phyloP scores from a whole-genome alignment of 2,113 vertebrate species.

The Barnardius zonarius region DNA sequence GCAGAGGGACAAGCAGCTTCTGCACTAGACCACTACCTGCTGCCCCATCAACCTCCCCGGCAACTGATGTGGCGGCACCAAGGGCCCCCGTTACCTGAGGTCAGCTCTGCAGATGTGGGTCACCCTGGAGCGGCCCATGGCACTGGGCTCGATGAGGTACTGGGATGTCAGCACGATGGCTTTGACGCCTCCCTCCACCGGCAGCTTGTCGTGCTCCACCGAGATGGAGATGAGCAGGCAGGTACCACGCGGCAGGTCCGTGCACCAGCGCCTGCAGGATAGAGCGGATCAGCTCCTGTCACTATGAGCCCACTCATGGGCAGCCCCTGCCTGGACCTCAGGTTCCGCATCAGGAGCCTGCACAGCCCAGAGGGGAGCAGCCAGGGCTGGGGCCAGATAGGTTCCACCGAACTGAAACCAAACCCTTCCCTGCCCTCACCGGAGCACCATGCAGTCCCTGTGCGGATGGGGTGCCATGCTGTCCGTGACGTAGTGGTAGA shows the following conservation, averaged over 20 bases:
- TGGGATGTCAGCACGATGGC: slow-evolving; percentile 81
- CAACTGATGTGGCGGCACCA: accelerated
- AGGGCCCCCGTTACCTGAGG: slow-evolving; percentile 72
- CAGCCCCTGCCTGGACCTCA: neutral
- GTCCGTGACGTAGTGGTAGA: slow-evolving; percentile 84
- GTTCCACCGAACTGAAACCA: neutral
- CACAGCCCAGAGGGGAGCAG: neutral
- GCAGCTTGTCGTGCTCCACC: slow-evolving; percentile 78
- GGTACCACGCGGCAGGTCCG: slow-evolving; percentile 74
- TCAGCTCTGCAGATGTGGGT: slow-evolving; percentile 86
- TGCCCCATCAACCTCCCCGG: neutral
- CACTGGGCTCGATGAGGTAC: slow-evolving; percentile 81
- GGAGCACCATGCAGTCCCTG: slow-evolving; percentile 81
- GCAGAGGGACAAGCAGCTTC: neutral
- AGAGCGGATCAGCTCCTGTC: neutral
- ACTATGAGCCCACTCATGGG: accelerated
- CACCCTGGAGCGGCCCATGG: slow-evolving; percentile 76
- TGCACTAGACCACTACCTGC: neutral
- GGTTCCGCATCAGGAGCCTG: accelerated
- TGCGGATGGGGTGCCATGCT: slow-evolving; percentile 86
- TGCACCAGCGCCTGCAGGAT: slow-evolving; percentile 75
- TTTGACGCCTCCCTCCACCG: slow-evolving; percentile 73
- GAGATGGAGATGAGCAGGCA: slow-evolving; percentile 81
- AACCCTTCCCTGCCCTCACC: slow-evolving; percentile 60
- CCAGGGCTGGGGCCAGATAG: neutral